Base-by-base conservation (phyloP, 2,113 vertebrate genomes). In the Zapus hudsonius region DNA sequence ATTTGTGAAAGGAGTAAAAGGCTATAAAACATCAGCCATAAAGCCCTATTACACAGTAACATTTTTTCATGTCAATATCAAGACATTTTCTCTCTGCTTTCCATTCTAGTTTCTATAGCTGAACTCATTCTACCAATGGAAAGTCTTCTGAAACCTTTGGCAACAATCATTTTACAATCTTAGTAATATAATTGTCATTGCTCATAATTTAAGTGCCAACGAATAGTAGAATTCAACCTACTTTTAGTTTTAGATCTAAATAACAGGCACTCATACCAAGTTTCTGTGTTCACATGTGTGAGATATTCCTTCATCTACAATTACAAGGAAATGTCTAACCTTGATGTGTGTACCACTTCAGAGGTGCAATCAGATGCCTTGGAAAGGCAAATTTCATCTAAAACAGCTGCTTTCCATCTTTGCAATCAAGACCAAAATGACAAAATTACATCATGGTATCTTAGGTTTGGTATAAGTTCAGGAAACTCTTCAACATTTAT, bases 391-490 rank as follows among this genome's bases (percentile, higher is more conserved):
- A 61, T 80, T 69, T 89, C 16, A 79, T 81, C 10, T 63, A 81
- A 23, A 74, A 90, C 83, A 72, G n/a, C 36, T 2, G 0, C 76
- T 92, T 96, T 88, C 36, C 11, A 90, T 36, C 36, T 90, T 36
- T 91, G 12, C 5, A 86, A n/a, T 85, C 70, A 90, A 92, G 36
- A 95, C 12, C 59, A 3, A 88, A 95, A 89, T 95, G 72, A 61
- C 0, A 94, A 70, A 92, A 88, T 64, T 44, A 61, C 1, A 33
- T 15, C 59, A 81, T 33, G 23, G 38, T 95, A 38, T 38, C 88
- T 75, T 61, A 72, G 31, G 9, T 83, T 94, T 61, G 29, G 67
- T 22, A 90, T 40, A 63, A 3, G 17, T 66, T 93, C 36, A 75
- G 31, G 66, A 94, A 91, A 86, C 90, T 55, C 40, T 89, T n/a